These are phyloP conservation scores for Amblyraja radiata DNA, from an alignment of 2,797 vertebrate genomes.

Conservation along the genomic window DNA sequence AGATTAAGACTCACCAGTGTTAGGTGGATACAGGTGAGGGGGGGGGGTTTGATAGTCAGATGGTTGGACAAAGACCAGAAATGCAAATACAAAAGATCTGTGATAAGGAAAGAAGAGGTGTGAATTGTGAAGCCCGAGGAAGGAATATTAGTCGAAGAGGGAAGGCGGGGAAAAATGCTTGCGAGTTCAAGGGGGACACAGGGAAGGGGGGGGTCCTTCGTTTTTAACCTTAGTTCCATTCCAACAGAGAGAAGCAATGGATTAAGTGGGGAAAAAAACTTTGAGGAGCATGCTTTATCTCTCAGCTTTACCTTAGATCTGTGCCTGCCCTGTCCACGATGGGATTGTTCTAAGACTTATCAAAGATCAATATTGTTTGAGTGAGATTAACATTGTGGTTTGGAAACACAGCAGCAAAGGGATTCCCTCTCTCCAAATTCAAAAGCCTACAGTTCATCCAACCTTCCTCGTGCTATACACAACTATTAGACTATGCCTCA, in stretches of 20 bases:
- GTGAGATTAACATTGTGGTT: background rate
- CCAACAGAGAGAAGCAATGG: background rate
- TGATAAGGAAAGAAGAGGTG: no score
- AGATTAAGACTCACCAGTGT: no score
- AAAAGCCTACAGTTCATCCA: background rate
- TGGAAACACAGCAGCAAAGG: background rate
- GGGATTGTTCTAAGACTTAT: background rate
- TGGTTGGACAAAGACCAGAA: no score
- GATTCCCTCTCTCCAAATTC: background rate
- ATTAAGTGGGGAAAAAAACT: background rate
- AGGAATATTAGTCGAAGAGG: no score
- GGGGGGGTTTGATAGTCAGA: no score
- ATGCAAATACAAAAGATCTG: no score
- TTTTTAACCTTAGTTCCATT: background rate
- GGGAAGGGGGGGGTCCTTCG: no score
- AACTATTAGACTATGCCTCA: conserved; percentile 10
- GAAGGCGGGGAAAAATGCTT: no score
- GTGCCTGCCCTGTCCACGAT: background rate
- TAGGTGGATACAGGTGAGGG: no score
- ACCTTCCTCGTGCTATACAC: conserved; percentile 12
- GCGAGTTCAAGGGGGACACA: no score
- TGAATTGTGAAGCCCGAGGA: no score
- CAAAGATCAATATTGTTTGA: background rate
- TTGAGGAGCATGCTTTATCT: background rate
- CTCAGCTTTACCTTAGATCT: background rate